A percentile compares a stretch with the other conserved stretches of the same genome.
Evolutionary conservation across 2,113 vertebrate genomes (phyloP).

Genomic region (Crotalus tigris): DNA sequence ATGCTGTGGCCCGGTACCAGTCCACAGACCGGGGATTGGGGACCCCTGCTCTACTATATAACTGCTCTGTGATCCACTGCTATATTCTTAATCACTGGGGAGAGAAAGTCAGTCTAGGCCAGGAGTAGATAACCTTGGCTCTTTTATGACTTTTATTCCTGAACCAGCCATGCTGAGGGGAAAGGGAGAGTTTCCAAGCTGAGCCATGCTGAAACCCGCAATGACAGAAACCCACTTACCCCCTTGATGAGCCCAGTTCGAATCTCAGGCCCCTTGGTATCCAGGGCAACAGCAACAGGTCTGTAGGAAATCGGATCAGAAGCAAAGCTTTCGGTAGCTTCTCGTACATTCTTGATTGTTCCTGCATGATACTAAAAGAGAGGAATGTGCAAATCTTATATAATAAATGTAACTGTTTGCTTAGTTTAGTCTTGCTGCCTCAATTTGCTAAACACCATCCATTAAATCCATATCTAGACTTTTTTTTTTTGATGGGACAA

Average conservation of each 20-base stretch:
- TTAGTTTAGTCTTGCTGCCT: not conserved
- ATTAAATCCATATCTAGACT: not conserved
- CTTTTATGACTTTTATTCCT: too few species aligned
- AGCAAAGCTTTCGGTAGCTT: constrained; percentile 89
- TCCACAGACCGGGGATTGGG: too few species aligned
- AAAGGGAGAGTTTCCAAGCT: too few species aligned
- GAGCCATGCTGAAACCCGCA: not conserved
- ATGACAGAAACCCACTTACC: constrained; percentile 69
- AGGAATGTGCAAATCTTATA: not conserved
- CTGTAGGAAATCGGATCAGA: constrained; percentile 85
- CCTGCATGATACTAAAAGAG: constrained; percentile 85
- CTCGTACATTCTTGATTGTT: constrained; percentile 93
- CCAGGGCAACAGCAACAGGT: constrained; percentile 92
- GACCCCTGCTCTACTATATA: not conserved
- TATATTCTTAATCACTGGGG: not conserved
- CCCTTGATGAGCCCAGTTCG: constrained; percentile 97
- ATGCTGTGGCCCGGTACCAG: too few species aligned
- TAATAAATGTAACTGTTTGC: not conserved
- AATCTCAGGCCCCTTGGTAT: constrained; percentile 98
- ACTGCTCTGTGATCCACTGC: not conserved
- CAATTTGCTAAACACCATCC: not conserved
- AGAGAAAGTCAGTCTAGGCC: too few species aligned
- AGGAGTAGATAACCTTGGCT: too few species aligned
- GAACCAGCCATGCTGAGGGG: too few species aligned
- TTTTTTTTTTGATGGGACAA: not conserved